Evolutionary conservation across 2,888 invertebrate species (phyloP).

Genomic region (Apodemia zela): DNA sequence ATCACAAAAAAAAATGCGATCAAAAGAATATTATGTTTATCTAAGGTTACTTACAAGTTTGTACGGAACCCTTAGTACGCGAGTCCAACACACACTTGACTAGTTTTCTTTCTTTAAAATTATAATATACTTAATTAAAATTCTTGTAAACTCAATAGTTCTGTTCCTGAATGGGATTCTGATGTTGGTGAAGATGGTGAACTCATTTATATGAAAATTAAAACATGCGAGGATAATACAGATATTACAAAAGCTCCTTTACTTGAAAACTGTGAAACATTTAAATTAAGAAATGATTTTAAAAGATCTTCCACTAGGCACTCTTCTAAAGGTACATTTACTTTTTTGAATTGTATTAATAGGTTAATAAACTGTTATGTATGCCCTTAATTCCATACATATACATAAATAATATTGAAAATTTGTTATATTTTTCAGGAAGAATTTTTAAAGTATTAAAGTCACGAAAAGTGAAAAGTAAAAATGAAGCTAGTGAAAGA

Average conservation of each 20-base stretch:
- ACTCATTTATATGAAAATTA: constrained; percentile 83
- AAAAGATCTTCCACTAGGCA: constrained; percentile 66
- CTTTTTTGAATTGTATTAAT: too few relatives aligned
- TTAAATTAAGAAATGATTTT: constrained; percentile 67
- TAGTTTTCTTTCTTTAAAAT: too few relatives aligned
- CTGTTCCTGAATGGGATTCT: constrained; percentile 85
- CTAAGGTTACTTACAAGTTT: too few relatives aligned
- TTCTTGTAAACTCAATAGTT: constrained; percentile 51
- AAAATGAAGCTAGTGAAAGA: constrained; percentile 37
- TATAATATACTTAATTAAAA: too few relatives aligned
- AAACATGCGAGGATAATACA: constrained; percentile 36
- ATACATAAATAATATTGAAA: neutral
- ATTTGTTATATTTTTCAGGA: constrained; percentile 40
- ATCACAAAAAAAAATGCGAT: too few relatives aligned
- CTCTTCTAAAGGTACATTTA: constrained; percentile 58
- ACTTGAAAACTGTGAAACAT: constrained; percentile 64
- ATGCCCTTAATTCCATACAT: too few relatives aligned
- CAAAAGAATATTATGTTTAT: too few relatives aligned
- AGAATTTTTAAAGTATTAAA: constrained; percentile 67
- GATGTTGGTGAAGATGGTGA: constrained; percentile 83
- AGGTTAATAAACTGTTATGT: too few relatives aligned
- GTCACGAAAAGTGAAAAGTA: constrained; percentile 50
- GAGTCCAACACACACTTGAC: too few relatives aligned
- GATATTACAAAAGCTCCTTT: constrained; percentile 48
- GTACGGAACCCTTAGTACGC: too few relatives aligned